Base-by-base conservation (phyloP, 2,113 vertebrate species). In the Pholis gunnellus region DNA sequence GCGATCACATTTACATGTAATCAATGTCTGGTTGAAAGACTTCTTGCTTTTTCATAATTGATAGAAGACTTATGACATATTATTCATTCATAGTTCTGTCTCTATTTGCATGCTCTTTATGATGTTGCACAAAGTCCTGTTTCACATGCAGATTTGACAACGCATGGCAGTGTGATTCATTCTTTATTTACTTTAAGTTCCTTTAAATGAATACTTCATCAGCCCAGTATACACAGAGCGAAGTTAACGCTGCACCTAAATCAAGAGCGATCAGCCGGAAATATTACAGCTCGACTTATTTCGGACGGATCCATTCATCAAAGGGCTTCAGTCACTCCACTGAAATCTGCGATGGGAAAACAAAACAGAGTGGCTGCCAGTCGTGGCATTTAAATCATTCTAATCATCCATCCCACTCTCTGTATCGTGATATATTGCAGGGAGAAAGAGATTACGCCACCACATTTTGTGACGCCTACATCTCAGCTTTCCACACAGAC, bases 371-470 rank as follows among this genome's bases (percentile, higher is more conserved):
- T 57, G 83, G 20, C 67, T 74, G 82, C 81, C 57, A 61, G 81
- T 29, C 27, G 14, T 73, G 85, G 82, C 83, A 73, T 90, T 89
- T 84, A 91, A 88, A 91, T 92, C 82, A 83, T 90, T 67, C 87
- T 88, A 90, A 93, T 90, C 87, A 92, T 76, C 66, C 89, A 72
- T 84, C 91, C 90, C 84, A 89, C 91, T 88, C 83, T 18, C 83
- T 86, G 84, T 72, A 76, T 89, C 91, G 90, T 92, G 81, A 89
- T 81, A 91, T 72, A 73, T 63, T 72, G 76, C 84, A 85, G 68
- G 15, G 40, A 72, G 81, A 72, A 48, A 75, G 60, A 87, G 66
- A 54, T 75, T 86, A 83, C 79, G 67, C 72, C 29, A 27, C 64
- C 76, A 74, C 79, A 87, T 83, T 89, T 54, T 63, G 74, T 29